Evolutionary conservation across 2,113 vertebrate species (phyloP), one percentile per base, ranked within the genome.

Genomic region (Corydoras maculifer): DNA sequence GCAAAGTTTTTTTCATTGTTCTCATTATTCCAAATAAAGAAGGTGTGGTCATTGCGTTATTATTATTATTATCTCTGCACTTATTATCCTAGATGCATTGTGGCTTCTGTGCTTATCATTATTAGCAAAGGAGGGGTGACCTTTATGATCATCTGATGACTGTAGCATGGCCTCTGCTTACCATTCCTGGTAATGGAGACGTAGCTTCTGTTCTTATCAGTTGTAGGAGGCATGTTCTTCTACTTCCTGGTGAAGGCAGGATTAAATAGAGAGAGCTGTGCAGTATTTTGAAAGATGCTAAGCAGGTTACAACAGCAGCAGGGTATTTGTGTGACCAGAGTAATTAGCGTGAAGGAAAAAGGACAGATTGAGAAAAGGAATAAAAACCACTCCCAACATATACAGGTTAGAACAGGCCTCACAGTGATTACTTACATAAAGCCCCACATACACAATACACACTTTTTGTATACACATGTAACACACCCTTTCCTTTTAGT

Each of bases 391-490:
- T 69, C 73, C 55, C 63, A 35, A n/a, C 15, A 62, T 54, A 49
- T 54, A 70, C 74, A 71, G 58, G 74, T 71, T 59, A 65, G 50
- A 30, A 67, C 74, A 62, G 43, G 63, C 63, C n/a, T 25, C 54
- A 5, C 8, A 18, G 51, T 29, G n/a, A 7, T 14, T 50, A n/a
- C 54, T n/a, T 35, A 10, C 18, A 10, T 4, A 13, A 35, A 58
- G 3, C 43, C 57, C 49, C 32, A 61, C 50, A 31, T 62, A 60
- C 31, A 12, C 65, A 67, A 53, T 53, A 10, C 62, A 72, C 70
- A 31, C 53, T 50, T 9, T 53, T 58, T 10, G 43, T 49, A 62
- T 48, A 58, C 35, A 53, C 10, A 58, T 29, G 49, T 66, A 49
- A 58, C 69, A 63, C 75, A 77, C 72, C 68, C 69, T 53, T 68